These are phyloP conservation scores for Anolis carolinensis DNA, from an alignment of 2,113 vertebrate species.

Conservation along the genomic window DNA sequence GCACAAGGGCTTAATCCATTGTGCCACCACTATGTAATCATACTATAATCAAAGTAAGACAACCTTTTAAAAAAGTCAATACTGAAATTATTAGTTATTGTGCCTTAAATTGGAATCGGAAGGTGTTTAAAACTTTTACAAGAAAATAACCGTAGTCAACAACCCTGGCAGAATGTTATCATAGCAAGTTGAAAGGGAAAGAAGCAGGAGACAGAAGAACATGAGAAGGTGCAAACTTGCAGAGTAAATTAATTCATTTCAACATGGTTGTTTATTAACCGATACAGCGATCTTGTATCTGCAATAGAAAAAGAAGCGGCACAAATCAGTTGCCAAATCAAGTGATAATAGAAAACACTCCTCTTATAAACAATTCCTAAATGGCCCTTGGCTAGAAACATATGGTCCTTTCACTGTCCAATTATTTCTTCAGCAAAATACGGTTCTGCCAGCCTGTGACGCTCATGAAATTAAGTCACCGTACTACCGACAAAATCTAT, in stretches of 20 bases:
- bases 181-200: neutral
- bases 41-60: no score
- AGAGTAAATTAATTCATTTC: no score
- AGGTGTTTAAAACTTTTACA: neutral
- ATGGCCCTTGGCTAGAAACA: no score
- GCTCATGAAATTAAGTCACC: neutral
- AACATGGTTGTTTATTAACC: neutral
- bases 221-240: neutral
- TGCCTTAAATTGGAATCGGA: neutral
- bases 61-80: no score
- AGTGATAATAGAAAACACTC: neutral
- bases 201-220: neutral
- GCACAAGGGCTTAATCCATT: no score
- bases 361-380: neutral
- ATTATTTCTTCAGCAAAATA: neutral
- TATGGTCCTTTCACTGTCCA: neutral
- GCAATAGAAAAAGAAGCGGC: neutral
- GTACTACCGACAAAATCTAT: neutral
- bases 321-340: neutral
- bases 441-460: no score
- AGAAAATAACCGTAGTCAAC: neutral
- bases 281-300: no score
- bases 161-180: neutral
- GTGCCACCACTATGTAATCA: no score
- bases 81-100: no score